phyloP scores from a whole-genome alignment of 2,113 vertebrate genomes.

The Haemorhous mexicanus region DNA sequence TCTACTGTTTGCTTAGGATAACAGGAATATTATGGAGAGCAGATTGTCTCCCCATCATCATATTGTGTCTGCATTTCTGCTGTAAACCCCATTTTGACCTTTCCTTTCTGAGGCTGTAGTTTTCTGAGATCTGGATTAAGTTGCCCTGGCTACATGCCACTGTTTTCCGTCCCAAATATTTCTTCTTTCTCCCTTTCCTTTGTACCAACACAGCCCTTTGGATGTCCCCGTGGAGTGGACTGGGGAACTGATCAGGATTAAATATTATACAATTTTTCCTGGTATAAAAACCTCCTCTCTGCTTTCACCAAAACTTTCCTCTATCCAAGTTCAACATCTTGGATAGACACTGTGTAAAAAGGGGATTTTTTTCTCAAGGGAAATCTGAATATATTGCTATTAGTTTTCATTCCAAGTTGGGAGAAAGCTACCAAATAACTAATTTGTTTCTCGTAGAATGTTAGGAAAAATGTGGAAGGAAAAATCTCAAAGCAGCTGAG shows the following conservation, averaged over 20 bases:
- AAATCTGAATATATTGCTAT: background rate
- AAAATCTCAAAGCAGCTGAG: background rate
- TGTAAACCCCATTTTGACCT: slow-evolving; percentile 50
- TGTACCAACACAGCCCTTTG: background rate
- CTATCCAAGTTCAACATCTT: slow-evolving; percentile 18
- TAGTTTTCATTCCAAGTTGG: background rate
- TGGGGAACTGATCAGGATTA: background rate
- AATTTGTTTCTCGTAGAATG: background rate
- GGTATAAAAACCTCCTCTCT: background rate
- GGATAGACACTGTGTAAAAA: background rate
- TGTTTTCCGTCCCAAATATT: background rate
- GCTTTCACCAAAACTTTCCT: slow-evolving; percentile 21
- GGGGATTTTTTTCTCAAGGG: slow-evolving; percentile 5
- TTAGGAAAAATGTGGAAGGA: background rate
- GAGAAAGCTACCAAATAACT: background rate
- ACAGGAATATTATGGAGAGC: slow-evolving; percentile 40
- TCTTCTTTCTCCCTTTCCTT: background rate
- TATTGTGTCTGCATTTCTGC: slow-evolving; percentile 45
- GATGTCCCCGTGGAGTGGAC: background rate
- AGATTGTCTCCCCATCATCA: slow-evolving; percentile 19
- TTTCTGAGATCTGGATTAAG: slow-evolving; percentile 31
- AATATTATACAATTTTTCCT: background rate
- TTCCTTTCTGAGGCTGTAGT: background rate
- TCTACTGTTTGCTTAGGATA: slow-evolving; percentile 54
- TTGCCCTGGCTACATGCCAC: slow-evolving; percentile 3